These are phyloP conservation scores for Pogoniulus pusillus DNA, from an alignment of 2,797 vertebrate species.

Conservation along the genomic window DNA sequence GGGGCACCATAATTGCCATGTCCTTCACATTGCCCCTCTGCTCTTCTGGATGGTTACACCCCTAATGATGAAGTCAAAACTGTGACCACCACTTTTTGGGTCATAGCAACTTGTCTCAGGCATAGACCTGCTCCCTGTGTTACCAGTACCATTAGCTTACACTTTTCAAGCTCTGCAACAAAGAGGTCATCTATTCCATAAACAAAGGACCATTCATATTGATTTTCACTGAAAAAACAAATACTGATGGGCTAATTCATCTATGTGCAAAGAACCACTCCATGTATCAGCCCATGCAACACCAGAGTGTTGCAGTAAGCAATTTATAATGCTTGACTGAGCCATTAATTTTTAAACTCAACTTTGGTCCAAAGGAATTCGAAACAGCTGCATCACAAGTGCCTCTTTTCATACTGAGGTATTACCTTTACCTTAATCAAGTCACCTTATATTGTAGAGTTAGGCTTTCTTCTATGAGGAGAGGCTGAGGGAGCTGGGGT, in stretches of 20 bases:
- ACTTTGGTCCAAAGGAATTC: background rate
- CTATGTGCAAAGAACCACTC: background rate
- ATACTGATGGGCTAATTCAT: background rate
- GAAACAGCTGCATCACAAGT: rapidly evolving
- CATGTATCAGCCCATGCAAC: background rate
- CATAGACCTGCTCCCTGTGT: background rate
- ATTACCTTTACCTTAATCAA: background rate
- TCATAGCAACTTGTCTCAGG: background rate
- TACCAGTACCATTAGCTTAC: background rate
- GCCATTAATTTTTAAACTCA: background rate
- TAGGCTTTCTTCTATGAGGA: no score
- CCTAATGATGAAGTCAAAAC: background rate
- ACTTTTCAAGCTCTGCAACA: background rate
- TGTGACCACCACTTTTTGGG: background rate
- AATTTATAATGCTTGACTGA: background rate
- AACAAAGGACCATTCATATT: background rate
- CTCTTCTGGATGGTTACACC: rapidly evolving
- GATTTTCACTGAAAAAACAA: background rate
- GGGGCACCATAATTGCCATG: background rate
- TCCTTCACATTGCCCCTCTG: background rate
- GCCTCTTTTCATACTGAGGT: background rate
- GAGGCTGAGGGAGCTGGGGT: no score
- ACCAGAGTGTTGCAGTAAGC: background rate
- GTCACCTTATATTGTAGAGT: background rate
- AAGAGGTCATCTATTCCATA: background rate